Evolutionary conservation across 35 echinoderm and acorn worm species (phyloP), one percentile per base, ranked within the genome.

Genomic region (Acanthaster planci): DNA sequence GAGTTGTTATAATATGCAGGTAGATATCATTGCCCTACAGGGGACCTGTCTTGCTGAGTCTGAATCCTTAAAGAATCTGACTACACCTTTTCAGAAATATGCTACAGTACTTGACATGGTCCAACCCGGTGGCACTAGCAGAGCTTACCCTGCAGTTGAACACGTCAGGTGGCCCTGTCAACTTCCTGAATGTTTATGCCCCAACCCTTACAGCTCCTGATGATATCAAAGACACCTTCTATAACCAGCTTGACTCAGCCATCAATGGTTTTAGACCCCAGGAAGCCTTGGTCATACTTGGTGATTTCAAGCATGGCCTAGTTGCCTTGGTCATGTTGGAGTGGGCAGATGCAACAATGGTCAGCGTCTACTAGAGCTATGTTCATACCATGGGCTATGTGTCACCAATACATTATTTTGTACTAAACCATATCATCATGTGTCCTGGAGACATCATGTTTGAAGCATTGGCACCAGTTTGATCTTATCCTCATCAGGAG

Each of bases 41-140:
- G 83, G 86, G 39, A 90, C 88, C 18, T 56, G 16, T 67, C 86
- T 30, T 51, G 67, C 19, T 26, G 8, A 82, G 50, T 1, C 36
- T 52, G 52, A n/a, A 67, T 18, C 34, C 5, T 80, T 5, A 87
- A 47, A 44, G 83, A 91, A 42, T 26, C 38, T 16, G 78, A 90
- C 40, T 86, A 90, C 89, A 90, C 89, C 1, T 92, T 92, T 56
- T 83, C 90, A 27, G 84, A 86, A 27, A 92, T 18, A 21, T 80
- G 72, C 84, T 39, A n/a, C 77, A 9, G 35, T 92, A 54, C 53
- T 68, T 27, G 1, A n/a, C 10, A 59, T 59, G 35, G 34, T 67
- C 12, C 53, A 60, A 67, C 82, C 82, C 10, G 15, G 15, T 18
- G 23, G 23, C 54, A 57, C 1, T 18, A 22, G 54, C 54, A 57